Evolutionary conservation across 2,113 vertebrate species (phyloP).

Genomic region (Ramphastos sulfuratus): DNA sequence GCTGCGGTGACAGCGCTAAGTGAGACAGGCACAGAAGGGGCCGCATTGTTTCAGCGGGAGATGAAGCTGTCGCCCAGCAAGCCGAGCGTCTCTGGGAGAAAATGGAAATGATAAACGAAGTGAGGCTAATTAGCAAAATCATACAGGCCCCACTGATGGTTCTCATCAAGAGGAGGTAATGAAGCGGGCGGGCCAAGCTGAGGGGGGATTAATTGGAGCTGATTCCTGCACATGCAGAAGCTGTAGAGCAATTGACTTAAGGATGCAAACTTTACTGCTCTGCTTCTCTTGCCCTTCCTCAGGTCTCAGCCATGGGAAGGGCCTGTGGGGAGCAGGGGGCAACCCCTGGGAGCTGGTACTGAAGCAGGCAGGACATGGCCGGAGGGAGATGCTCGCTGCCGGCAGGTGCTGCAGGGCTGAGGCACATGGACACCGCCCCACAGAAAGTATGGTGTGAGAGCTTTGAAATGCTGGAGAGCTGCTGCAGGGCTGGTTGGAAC

Average conservation of each 20-base stretch:
- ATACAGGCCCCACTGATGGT: conserved; percentile 79
- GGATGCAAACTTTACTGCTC: conserved; percentile 40
- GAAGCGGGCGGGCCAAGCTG: conserved; percentile 70
- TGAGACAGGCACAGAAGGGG: conserved; percentile 78
- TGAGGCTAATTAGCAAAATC: conserved; percentile 82
- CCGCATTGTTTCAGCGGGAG: conserved; percentile 76
- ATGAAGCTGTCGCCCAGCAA: conserved; percentile 80
- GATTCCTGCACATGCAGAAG: conserved; percentile 46
- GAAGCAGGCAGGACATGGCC: background rate
- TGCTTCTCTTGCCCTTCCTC: background rate
- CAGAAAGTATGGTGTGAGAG: background rate
- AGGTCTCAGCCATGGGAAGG: background rate
- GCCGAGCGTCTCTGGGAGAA: conserved; percentile 73
- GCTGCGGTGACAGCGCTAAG: conserved; percentile 82
- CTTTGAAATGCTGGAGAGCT: background rate
- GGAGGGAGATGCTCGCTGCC: background rate
- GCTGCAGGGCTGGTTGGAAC: background rate
- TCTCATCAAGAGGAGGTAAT: conserved; percentile 78
- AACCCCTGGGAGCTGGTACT: background rate
- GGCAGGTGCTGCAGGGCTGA: background rate
- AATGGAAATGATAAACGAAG: conserved; percentile 82
- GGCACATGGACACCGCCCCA: background rate
- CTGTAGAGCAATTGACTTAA: background rate
- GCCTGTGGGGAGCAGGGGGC: background rate
- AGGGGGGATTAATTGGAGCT: conserved; percentile 65